Percentiles rank a stretch among this genome's conserved stretches.
phyloP scores from a whole-genome alignment of 2,888 invertebrate species.

The Fragum whitleyi region DNA sequence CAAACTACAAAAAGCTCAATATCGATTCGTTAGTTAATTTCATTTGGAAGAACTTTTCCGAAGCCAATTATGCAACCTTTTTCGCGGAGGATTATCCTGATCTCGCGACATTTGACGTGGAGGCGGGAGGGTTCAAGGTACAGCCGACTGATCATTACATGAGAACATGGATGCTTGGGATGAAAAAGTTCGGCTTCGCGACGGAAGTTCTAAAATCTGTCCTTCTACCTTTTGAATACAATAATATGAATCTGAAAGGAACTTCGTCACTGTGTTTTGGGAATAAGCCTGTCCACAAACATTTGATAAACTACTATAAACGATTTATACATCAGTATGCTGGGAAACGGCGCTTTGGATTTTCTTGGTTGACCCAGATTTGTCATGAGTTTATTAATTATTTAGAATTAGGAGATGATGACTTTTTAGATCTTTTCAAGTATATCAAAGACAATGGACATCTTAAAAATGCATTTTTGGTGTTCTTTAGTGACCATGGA shows the following conservation, averaged over 20 bases:
- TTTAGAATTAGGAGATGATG: slow-evolving; percentile 91
- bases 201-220: slow-evolving; percentile 57
- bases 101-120: slow-evolving; percentile 62
- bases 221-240: slow-evolving; percentile 61
- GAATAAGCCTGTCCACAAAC: slow-evolving; percentile 87
- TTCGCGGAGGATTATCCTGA: slow-evolving; percentile 69
- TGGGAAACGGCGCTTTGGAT: slow-evolving; percentile 91
- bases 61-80: slow-evolving; percentile 61
- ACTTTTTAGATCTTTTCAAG: slow-evolving; percentile 87
- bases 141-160: slow-evolving; percentile 71
- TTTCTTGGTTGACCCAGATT: slow-evolving; percentile 94
- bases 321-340: slow-evolving; percentile 88
- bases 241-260: slow-evolving; percentile 61
- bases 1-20: slow-evolving; percentile 37
- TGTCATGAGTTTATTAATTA: slow-evolving; percentile 94
- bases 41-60: slow-evolving; percentile 66
- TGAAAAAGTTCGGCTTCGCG: slow-evolving; percentile 59
- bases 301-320: slow-evolving; percentile 85
- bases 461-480: slow-evolving; percentile 92
- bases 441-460: slow-evolving; percentile 87
- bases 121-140: slow-evolving; percentile 57
- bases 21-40: slow-evolving; percentile 61
- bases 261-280: slow-evolving; percentile 88
- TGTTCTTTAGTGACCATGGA: slow-evolving; percentile 97
- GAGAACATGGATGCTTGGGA: slow-evolving; percentile 68